Base-by-base conservation (phyloP, 2,113 vertebrate genomes). In the Semicossyphus pulcher region DNA sequence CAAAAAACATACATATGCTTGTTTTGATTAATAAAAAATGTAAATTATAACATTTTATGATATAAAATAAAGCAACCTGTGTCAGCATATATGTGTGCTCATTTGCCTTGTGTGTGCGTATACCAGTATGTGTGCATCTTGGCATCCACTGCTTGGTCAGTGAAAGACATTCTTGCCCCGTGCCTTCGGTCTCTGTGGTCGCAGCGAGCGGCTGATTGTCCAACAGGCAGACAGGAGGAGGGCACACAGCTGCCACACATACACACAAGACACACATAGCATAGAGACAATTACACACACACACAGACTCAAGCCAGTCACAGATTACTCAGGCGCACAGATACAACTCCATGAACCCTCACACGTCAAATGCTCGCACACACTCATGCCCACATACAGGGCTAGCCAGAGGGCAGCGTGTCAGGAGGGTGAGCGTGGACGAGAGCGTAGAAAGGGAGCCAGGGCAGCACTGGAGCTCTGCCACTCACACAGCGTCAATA, bases 91-190 rank as follows among this genome's bases (percentile, higher is more conserved):
- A 49, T 77, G 41, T 60, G 21, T 60, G 67, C 49, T 31, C 34
- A 54, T 39, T 42, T 69, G 71, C 28, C 34, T 41, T 60, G 36
- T 45, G 37, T 76, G 54, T 64, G 54, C 15, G 31, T 59, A n/a
- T n/a, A 44, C 41, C 41, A 44, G 31, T 60, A 16, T 64, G 73
- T 88, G 73, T 74, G 72, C 65, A 20, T 64, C 49, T 79, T 89
- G 84, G 89, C 87, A 79, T 77, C 72, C 74, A 56, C 26, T 34
- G n/a, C 32, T 62, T 20, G 56, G 66, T 82, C 71, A 49, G 25
- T 90, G 83, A 91, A 92, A 91, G 86, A 82, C 89, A 92, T 92
- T 92, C 91, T 88, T 92, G 85, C 56, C 78, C 64, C 1, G 76
- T 83, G 86, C 58, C 71, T 92, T 85, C 53, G 81, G 91, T 92